Percentiles rank a stretch among this genome's conserved stretches.
Conservation (phyloP, 92 coral and sea anemone species). For the Umimayanthus kanabou region DNA sequence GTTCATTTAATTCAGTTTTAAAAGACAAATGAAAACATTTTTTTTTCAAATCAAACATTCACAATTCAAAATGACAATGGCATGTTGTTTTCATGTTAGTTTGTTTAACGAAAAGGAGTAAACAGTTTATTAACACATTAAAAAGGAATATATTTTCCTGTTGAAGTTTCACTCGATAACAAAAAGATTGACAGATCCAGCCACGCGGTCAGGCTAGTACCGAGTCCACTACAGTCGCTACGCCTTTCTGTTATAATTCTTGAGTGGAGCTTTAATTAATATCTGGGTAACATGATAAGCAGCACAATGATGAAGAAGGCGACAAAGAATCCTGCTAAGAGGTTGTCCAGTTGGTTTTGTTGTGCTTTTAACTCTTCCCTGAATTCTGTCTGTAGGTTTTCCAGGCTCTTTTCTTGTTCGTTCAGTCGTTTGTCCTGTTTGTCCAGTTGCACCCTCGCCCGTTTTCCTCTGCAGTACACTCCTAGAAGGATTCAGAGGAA, state of each 20-base stretch:
- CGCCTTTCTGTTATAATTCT: background rate
- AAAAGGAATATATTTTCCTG: background rate
- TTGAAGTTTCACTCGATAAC: background rate
- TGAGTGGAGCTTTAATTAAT: background rate
- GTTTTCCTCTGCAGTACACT: conserved; percentile 33
- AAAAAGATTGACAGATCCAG: background rate
- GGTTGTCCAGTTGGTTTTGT: background rate
- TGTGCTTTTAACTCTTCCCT: background rate
- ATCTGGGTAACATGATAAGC: background rate
- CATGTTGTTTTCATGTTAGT: no score
- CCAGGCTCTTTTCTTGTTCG: background rate
- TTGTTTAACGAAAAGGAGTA: no score
- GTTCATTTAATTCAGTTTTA: no score
- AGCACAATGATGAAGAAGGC: conserved; percentile 3
- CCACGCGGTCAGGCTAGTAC: background rate
- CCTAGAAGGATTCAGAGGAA: background rate
- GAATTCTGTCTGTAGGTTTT: background rate
- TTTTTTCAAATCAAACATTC: no score
- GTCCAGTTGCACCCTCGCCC: background rate
- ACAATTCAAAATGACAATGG: no score
- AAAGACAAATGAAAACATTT: no score
- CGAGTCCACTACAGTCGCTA: background rate
- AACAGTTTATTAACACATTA: no score
- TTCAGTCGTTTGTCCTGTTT: background rate
- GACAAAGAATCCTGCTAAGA: conserved; percentile 2